These are phyloP conservation scores for Melanotus villosus DNA, from an alignment of 2,888 invertebrate species.

Conservation along the genomic window DNA sequence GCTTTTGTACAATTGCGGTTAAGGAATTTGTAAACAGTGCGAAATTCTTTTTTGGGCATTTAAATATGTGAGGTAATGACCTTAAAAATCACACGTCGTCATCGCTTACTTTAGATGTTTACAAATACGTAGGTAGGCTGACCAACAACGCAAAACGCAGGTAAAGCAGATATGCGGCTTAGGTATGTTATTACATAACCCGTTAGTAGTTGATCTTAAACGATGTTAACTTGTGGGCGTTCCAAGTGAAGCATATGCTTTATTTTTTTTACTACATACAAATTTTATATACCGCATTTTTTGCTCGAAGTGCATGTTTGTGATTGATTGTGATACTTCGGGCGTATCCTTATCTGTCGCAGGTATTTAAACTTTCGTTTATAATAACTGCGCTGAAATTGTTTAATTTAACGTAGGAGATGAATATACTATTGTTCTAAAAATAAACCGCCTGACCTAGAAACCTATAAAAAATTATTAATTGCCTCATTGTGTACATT, in stretches of 20 bases:
- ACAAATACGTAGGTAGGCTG: conserved; percentile 29
- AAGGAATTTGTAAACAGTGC: no score
- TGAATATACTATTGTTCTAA: background rate
- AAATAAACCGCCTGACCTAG: no score
- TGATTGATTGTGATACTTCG: background rate
- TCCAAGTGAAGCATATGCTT: conserved; percentile 4
- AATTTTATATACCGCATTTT: background rate
- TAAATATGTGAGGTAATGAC: conserved; percentile 29
- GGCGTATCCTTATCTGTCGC: background rate
- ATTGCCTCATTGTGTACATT: no score
- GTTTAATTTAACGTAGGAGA: background rate
- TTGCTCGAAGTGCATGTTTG: conserved; percentile 17
- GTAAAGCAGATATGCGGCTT: conserved; percentile 9
- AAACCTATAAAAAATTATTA: no score
- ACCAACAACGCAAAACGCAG: conserved; percentile 30
- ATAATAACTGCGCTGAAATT: background rate
- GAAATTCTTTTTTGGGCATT: background rate
- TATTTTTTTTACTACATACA: no score
- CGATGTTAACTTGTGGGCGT: conserved; percentile 26
- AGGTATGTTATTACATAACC: conserved; percentile 23
- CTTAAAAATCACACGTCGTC: conserved; percentile 39
- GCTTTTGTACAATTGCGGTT: background rate
- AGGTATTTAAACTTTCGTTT: background rate
- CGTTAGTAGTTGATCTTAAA: conserved; percentile 22
- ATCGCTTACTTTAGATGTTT: conserved; percentile 46